These are phyloP conservation scores for Ceramica pisi DNA, from an alignment of 2,888 invertebrate genomes.

Conservation along the genomic window DNA sequence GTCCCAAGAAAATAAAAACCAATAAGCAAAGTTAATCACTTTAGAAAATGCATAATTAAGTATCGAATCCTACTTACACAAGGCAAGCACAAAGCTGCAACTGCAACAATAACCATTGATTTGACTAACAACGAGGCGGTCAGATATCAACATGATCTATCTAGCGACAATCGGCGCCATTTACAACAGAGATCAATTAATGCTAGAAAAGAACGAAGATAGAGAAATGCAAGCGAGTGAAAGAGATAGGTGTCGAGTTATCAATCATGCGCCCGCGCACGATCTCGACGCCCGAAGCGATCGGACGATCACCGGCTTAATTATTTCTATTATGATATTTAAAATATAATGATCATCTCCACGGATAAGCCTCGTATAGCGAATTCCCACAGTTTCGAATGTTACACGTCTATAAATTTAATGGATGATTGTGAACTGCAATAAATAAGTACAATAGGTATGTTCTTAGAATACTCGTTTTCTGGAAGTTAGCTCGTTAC, in stretches of 20 bases:
- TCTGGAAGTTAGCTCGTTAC: constrained; percentile 1
- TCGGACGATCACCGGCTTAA: constrained; percentile 86
- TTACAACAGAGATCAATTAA: constrained; percentile 88
- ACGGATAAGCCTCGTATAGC: constrained; percentile 77
- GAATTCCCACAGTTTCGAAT: constrained; percentile 84
- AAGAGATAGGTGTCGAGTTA: constrained; percentile 80
- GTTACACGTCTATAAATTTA: constrained; percentile 74
- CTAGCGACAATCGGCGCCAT: constrained; percentile 87
- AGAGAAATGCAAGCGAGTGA: constrained; percentile 61
- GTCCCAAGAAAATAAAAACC: not conserved
- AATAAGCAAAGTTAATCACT: constrained; percentile 19
- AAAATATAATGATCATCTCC: constrained; percentile 86
- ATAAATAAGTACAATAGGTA: constrained; percentile 60
- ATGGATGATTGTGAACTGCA: constrained; percentile 62
- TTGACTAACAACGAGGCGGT: constrained; percentile 80
- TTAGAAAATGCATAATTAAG: constrained; percentile 31
- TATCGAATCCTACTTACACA: constrained; percentile 46
- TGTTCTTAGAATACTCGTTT: constrained; percentile 5
- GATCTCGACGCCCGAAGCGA: constrained; percentile 85
- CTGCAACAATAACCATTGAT: constrained; percentile 78
- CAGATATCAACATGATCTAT: constrained; percentile 84
- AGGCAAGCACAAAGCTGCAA: constrained; percentile 39
- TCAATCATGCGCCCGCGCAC: constrained; percentile 89
- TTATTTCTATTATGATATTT: constrained; percentile 91
- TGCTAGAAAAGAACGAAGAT: constrained; percentile 77